Evolutionary conservation across 2,888 invertebrate species (phyloP).

Genomic region (Morinoia aosen): DNA sequence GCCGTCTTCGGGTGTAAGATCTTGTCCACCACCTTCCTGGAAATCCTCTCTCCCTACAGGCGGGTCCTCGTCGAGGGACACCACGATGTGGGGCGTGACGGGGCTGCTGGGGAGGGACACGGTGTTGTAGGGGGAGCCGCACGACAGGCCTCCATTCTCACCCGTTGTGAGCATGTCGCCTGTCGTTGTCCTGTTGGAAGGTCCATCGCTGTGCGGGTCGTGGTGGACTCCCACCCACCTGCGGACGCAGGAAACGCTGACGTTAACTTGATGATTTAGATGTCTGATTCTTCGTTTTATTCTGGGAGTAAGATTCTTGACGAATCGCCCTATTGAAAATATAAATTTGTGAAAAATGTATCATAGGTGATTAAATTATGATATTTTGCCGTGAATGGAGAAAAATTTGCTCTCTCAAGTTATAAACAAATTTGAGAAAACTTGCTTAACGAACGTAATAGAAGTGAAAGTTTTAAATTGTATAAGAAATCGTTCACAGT

Average conservation of each 20-base stretch:
- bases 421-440: neutral
- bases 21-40: neutral
- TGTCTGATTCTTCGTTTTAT: too few species aligned
- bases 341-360: too few species aligned
- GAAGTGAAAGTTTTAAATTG: too few species aligned
- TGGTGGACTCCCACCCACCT: constrained; percentile 63
- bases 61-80: constrained; percentile 54
- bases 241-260: neutral
- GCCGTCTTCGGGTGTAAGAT: neutral
- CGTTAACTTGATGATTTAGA: too few species aligned
- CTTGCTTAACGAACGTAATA: neutral
- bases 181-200: neutral
- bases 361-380: neutral
- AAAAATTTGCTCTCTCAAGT: neutral
- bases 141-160: constrained; percentile 45
- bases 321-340: too few species aligned
- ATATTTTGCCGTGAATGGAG: neutral
- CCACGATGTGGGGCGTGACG: constrained; percentile 62
- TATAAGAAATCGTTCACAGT: too few species aligned
- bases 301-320: too few species aligned
- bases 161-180: neutral
- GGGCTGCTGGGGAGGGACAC: constrained; percentile 50
- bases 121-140: constrained; percentile 26
- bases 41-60: neutral
- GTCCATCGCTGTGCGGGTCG: neutral